Percentiles rank a stretch among this genome's conserved stretches.
These are phyloP conservation scores for Hyppa rectilinea DNA, from an alignment of 2,888 invertebrate species.

Conservation along the genomic window DNA sequence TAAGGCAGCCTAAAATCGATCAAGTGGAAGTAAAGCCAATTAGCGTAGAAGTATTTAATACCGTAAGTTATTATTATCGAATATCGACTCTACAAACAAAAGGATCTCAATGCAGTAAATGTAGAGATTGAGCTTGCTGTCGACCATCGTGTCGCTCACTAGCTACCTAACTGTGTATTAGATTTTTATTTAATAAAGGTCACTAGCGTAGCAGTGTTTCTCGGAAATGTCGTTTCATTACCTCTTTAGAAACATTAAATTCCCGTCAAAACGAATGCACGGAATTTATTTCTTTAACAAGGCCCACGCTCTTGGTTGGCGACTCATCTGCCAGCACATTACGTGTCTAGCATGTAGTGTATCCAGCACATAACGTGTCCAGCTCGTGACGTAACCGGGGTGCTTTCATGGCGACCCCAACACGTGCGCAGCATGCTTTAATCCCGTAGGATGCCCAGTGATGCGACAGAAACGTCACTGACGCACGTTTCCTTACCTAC, in stretches of 20 bases:
- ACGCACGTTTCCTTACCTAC: not conserved
- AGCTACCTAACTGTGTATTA: not conserved
- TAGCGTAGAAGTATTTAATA: slow-evolving; percentile 50
- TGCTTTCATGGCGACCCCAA: not conserved
- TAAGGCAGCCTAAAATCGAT: slow-evolving; percentile 23
- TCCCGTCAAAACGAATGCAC: not conserved
- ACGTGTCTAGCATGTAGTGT: too few relatives aligned
- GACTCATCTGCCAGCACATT: not conserved
- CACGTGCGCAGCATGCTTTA: not conserved
- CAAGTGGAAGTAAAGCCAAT: slow-evolving; percentile 13
- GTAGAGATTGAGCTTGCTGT: slow-evolving; percentile 40
- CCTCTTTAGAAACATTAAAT: not conserved
- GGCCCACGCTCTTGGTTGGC: fast-evolving
- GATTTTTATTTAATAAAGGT: slow-evolving; percentile 27
- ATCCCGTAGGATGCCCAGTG: not conserved
- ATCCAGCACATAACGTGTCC: not conserved
- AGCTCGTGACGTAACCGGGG: too few relatives aligned
- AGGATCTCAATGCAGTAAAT: slow-evolving; percentile 53
- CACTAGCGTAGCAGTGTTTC: slow-evolving; percentile 3
- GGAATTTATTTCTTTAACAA: not conserved
- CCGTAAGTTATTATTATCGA: slow-evolving; percentile 23
- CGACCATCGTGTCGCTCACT: slow-evolving; percentile 19
- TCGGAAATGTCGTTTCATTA: slow-evolving; percentile 30
- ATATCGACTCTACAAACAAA: slow-evolving; percentile 42
- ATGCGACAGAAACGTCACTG: not conserved